Evolutionary conservation across 2,797 vertebrate species (phyloP).

Genomic region (Hylomyscus alleni): DNA sequence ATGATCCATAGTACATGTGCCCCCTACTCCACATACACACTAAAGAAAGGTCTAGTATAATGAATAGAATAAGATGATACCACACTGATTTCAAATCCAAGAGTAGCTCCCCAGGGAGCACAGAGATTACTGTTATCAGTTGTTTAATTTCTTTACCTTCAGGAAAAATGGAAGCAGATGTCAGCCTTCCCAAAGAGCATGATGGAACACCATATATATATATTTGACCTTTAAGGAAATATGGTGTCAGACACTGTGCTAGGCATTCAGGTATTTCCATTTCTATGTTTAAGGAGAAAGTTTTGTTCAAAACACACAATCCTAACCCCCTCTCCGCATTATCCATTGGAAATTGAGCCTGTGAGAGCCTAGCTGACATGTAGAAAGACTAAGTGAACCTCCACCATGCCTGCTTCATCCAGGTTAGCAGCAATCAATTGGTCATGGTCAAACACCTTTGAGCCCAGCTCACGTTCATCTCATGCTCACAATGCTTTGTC

Average conservation of each 20-base stretch:
- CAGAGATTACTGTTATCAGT: fast-evolving
- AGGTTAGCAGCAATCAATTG: background rate
- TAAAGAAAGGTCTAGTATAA: background rate
- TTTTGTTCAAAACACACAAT: background rate
- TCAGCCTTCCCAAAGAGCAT: background rate
- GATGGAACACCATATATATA: background rate
- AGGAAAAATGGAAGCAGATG: background rate
- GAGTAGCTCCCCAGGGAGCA: background rate
- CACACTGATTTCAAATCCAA: background rate
- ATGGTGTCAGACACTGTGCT: background rate
- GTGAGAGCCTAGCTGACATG: background rate
- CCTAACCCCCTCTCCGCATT: background rate
- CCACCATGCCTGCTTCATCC: background rate
- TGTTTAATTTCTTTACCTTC: background rate
- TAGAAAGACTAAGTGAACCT: background rate
- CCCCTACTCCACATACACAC: background rate
- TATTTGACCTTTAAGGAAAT: background rate
- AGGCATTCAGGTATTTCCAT: background rate
- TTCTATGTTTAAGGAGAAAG: background rate
- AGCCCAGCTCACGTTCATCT: background rate
- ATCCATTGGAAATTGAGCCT: background rate
- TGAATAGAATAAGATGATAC: background rate
- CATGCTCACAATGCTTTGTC: background rate
- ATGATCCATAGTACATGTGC: background rate
- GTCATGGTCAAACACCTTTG: fast-evolving